These are phyloP conservation scores for Muscidifurax raptorellus DNA, from an alignment of 1,140 invertebrate species.

Conservation along the genomic window DNA sequence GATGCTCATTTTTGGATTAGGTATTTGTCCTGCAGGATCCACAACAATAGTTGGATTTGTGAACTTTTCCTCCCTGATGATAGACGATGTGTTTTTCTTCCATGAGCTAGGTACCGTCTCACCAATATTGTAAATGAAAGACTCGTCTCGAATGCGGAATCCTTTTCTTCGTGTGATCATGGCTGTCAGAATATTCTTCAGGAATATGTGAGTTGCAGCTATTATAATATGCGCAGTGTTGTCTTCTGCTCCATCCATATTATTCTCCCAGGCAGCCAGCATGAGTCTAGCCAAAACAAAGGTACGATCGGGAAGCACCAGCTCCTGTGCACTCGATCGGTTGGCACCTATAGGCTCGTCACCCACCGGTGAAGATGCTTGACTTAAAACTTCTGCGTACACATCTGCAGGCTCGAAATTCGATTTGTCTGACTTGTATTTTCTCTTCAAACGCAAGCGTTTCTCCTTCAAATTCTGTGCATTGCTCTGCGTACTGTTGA, in stretches of 20 bases:
- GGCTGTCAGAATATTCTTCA: slow-evolving; percentile 86
- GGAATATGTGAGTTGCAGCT: slow-evolving; percentile 83
- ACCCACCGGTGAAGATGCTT: slow-evolving; percentile 71
- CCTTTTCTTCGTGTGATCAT: slow-evolving; percentile 84
- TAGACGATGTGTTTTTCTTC: slow-evolving; percentile 78
- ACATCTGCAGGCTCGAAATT: slow-evolving; percentile 79
- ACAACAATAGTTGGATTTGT: slow-evolving; percentile 64
- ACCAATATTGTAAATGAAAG: slow-evolving; percentile 85
- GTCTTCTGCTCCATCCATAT: slow-evolving; percentile 86
- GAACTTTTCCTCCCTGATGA: slow-evolving; percentile 52
- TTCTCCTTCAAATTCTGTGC: slow-evolving; percentile 74
- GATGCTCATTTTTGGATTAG: slow-evolving; percentile 64
- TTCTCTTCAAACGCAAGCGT: slow-evolving; percentile 77
- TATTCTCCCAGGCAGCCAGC: slow-evolving; percentile 88
- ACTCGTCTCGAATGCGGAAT: slow-evolving; percentile 81
- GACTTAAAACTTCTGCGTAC: slow-evolving; percentile 72
- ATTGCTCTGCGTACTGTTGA: slow-evolving; percentile 57
- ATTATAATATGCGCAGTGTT: slow-evolving; percentile 85
- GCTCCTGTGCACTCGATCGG: slow-evolving; percentile 79
- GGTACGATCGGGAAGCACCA: slow-evolving; percentile 85
- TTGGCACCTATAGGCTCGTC: slow-evolving; percentile 74
- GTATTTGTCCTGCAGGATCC: slow-evolving; percentile 70
- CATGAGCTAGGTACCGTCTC: slow-evolving; percentile 83
- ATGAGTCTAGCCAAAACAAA: slow-evolving; percentile 86
- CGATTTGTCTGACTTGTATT: slow-evolving; percentile 79